These are phyloP conservation scores for Acanthurus lineatus DNA, from an alignment of 2,797 vertebrate species.

Conservation along the genomic window DNA sequence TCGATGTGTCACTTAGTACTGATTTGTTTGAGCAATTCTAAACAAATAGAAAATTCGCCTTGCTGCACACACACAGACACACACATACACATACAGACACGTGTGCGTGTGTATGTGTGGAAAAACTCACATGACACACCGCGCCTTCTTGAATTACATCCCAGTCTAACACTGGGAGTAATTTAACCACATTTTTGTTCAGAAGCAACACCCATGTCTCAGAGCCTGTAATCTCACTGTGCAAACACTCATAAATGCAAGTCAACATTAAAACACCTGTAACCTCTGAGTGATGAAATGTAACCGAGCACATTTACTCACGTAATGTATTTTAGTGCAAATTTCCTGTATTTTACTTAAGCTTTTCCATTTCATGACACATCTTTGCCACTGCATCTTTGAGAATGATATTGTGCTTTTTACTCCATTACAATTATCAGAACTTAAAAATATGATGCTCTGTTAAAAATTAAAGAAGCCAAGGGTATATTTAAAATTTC, in stretches of 20 bases:
- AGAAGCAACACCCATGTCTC: conserved; percentile 19
- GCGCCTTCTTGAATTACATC: conserved; percentile 44
- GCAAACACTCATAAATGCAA: conserved; percentile 16
- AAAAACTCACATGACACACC: conserved; percentile 10
- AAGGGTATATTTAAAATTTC: too few relatives aligned
- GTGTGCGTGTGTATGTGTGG: neutral
- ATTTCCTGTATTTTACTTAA: neutral
- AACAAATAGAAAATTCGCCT: neutral
- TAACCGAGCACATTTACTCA: neutral
- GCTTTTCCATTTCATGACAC: neutral
- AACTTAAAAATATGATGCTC: too few relatives aligned
- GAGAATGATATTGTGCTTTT: neutral
- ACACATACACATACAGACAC: too few relatives aligned
- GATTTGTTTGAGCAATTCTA: neutral
- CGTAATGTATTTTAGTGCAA: neutral
- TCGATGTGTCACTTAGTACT: neutral
- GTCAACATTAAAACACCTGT: conserved; percentile 19
- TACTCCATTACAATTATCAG: neutral
- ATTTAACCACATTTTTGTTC: conserved; percentile 40
- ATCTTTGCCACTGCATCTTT: neutral
- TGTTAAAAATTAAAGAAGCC: too few relatives aligned
- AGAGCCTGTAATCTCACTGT: conserved; percentile 8
- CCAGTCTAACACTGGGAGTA: conserved; percentile 35
- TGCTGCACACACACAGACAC: neutral
- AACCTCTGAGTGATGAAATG: neutral